phyloP scores from a whole-genome alignment of 2,888 invertebrate genomes.

The Falcaria lacertinaria region DNA sequence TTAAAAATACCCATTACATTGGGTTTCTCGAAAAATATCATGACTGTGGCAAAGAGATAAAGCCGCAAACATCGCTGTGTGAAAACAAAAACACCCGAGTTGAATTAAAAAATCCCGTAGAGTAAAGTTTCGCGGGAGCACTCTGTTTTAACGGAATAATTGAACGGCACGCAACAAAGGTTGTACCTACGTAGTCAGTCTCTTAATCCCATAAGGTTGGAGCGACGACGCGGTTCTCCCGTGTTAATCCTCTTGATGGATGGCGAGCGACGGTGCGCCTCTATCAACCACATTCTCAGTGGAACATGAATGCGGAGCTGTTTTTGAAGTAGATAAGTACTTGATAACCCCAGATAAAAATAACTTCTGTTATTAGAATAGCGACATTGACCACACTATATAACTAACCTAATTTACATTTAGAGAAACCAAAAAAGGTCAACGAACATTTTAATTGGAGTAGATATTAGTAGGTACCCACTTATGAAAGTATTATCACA shows the following conservation, averaged over 20 bases:
- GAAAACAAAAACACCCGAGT: conserved; percentile 6
- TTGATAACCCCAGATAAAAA: not conserved
- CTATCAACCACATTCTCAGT: conserved; percentile 24
- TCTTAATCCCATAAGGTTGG: conserved; percentile 43
- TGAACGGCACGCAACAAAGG: conserved; percentile 32
- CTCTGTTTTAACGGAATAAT: conserved; percentile 36
- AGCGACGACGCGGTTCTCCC: conserved; percentile 28
- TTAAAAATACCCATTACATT: not conserved
- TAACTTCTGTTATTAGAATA: too few relatives aligned
- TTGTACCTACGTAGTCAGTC: conserved; percentile 17
- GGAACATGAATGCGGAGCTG: conserved; percentile 1
- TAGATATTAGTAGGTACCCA: too few relatives aligned
- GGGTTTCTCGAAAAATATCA: not conserved
- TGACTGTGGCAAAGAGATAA: not conserved
- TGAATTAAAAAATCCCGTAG: conserved; percentile 10
- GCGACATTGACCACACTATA: too few relatives aligned
- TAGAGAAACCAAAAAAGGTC: too few relatives aligned
- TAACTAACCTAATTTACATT: too few relatives aligned
- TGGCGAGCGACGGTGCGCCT: conserved; percentile 20
- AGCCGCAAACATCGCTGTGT: not conserved
- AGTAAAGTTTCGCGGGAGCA: conserved; percentile 8
- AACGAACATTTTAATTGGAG: too few relatives aligned
- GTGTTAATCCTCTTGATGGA: conserved; percentile 48
- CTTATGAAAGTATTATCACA: too few relatives aligned
- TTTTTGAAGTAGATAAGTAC: not conserved